Conservation (phyloP, 2,888 invertebrate species). For the Cepaea hortensis region DNA sequence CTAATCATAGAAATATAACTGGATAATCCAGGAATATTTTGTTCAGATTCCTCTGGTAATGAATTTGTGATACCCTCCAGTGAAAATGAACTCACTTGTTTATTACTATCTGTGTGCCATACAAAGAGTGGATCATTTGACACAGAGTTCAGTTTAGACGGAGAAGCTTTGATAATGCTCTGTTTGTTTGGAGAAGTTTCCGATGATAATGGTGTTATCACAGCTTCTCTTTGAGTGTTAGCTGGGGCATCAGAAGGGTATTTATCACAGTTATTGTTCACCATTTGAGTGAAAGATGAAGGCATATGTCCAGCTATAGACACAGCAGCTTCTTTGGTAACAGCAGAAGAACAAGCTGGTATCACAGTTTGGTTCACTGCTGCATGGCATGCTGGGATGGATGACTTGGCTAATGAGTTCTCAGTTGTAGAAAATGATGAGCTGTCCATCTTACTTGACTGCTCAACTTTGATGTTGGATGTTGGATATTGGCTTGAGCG, state of each 20-base stretch:
- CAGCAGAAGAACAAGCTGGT: not conserved
- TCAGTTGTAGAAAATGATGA: not conserved
- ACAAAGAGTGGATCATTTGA: conserved; percentile 31
- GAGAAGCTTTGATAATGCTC: no score
- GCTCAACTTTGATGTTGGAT: not conserved
- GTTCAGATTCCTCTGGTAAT: not conserved
- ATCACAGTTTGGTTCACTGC: not conserved
- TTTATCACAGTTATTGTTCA: not conserved
- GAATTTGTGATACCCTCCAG: not conserved
- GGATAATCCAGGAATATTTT: not conserved
- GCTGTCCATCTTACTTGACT: not conserved
- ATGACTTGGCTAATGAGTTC: not conserved
- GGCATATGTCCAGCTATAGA: not conserved
- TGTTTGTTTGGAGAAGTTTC: conserved; percentile 7
- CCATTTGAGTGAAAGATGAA: not conserved
- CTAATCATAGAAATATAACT: not conserved
- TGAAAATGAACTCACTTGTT: not conserved
- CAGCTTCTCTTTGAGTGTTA: not conserved
- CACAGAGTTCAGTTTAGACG: not conserved
- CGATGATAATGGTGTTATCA: not conserved
- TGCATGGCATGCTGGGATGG: not conserved
- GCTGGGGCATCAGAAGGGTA: not conserved
- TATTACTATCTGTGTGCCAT: conserved; percentile 13
- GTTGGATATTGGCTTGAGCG: not conserved
- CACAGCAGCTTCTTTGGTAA: not conserved